Evolutionary conservation across 2,797 vertebrate genomes (phyloP), one percentile per base, ranked within the genome.

Genomic region (Sebastes wilsoni): DNA sequence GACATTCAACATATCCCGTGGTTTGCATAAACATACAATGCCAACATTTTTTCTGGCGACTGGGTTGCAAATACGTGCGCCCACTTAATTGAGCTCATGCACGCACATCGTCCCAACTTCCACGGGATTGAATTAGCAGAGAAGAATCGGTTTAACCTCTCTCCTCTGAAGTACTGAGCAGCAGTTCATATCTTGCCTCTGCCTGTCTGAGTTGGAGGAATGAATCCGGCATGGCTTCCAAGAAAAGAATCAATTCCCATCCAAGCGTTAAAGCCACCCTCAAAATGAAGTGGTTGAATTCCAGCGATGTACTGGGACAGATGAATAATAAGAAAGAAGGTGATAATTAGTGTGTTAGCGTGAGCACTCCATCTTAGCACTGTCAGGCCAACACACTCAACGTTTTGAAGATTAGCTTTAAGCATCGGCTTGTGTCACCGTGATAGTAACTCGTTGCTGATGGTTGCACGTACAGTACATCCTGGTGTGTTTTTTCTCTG

Each of bases 231-330:
- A 28, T 52, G 68, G 68, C 72, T 87, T 92, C 81, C 83, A 82
- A 88, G 84, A 80, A 87, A 67, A 46, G 75, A 88, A 87, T 88
- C 87, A 85, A 82, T 88, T 89, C 75, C 83, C 72, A 85, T 80
- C 72, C 80, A 83, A 80, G 88, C 64, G 38, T 92, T 87, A 90
- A 93, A 87, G 82, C 80, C 86, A 14, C 36, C 65, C 65, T 61
- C 60, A 38, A 89, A 81, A 80, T 74, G 60, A 85, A 78, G 82
- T 60, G 76, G 32, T 69, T 82, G 65, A 77, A 89, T 84, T 81
- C 83, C 79, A 75, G 30, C 67, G 75, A 89, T 83, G 78, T 81
- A 78, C 89, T 79, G 76, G 69, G 66, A 81, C 79, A 25, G 79
- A 79, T 75, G 81, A 79, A 69, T 77, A 75, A 81, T 75, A 69